Base-by-base conservation (phyloP, 2,888 invertebrate species). In the Metallyticus violacea region DNA sequence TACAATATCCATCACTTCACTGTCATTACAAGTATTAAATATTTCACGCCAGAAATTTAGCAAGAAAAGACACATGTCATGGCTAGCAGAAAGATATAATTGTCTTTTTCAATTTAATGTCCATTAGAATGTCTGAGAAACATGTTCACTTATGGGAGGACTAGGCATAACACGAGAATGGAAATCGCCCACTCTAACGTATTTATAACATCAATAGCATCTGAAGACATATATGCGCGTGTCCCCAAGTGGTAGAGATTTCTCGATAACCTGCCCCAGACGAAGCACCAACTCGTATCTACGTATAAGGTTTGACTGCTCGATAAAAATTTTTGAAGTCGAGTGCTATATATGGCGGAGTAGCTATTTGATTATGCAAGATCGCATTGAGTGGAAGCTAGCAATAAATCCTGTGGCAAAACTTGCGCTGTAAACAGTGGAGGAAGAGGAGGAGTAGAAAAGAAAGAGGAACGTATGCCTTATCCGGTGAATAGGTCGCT, bases 321-420 rank as follows among this genome's bases (percentile, higher is more conserved):
- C 91, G 91, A 91, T 91, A 92, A 92, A 92, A 91, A 91, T 92
- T 92, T 83, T 83, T 91, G 91, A 92, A 91, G 91, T 91, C 91
- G 91, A 91, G 91, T 90, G 90, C 91, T 91, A 91, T 91, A 91
- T 91, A 91, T 91, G 91, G 91, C 6, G 86, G 81, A 77, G 87
- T 85, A 86, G 78, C 86, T 86, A 81, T 87, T 87, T 86, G 87
- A 86, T 87, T 87, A 87, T 87, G 86, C 87, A 87, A 85, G 87
- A 86, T 86, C 80, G 86, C 85, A 87, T 86, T 87, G 87, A 87
- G 85, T 78, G 77, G 30, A 40, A 85, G 29, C 85, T 85, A 85
- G 86, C 86, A 77, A 87, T 87, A 87, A 87, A 87, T 87, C 87
- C 83, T 83, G n/a, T 3, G 26, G 28, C n/a, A n/a, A n/a, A n/a